A percentile compares a stretch with the other conserved stretches of the same genome.
Conservation (phyloP, 1,140 invertebrate genomes). For the Drosophila arawakana region DNA sequence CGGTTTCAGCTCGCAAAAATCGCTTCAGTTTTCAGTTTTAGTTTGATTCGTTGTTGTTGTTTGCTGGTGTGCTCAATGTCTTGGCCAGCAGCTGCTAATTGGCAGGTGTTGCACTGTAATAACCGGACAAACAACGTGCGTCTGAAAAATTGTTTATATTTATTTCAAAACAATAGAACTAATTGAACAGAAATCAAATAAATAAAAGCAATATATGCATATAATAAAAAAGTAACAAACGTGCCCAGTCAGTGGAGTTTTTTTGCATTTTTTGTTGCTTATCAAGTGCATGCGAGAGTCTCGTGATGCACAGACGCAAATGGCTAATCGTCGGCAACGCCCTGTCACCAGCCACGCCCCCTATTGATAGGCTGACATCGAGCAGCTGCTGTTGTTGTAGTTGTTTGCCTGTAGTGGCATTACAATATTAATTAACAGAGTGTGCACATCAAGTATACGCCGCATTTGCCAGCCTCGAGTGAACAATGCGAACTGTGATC, state of each 20-base stretch:
- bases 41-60: neutral
- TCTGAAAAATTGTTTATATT: conserved; percentile 19
- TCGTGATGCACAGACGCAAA: conserved; percentile 28
- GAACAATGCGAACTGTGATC: conserved; percentile 7
- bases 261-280: conserved; percentile 2
- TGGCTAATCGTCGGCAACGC: neutral
- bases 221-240: conserved; percentile 13
- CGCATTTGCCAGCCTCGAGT: conserved; percentile 6
- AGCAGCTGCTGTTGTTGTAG: conserved; percentile 11
- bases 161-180: conserved; percentile 31
- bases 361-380: conserved; percentile 35
- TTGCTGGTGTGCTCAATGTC: neutral
- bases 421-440: conserved; percentile 23
- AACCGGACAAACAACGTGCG: neutral
- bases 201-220: neutral
- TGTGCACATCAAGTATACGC: conserved; percentile 50
- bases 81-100: conserved; percentile 32
- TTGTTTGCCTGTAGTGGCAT: neutral
- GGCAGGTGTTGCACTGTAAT: conserved; percentile 23
- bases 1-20: conserved; percentile 14
- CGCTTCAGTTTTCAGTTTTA: neutral
- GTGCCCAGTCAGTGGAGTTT: conserved; percentile 17
- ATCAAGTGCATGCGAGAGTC: conserved; percentile 43
- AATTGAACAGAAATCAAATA: conserved; percentile 12
- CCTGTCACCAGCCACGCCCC: neutral